Percentiles rank a stretch among this genome's conserved stretches.
These are phyloP conservation scores for Anhinga rufa DNA, from an alignment of 2,113 vertebrate genomes.

Conservation along the genomic window DNA sequence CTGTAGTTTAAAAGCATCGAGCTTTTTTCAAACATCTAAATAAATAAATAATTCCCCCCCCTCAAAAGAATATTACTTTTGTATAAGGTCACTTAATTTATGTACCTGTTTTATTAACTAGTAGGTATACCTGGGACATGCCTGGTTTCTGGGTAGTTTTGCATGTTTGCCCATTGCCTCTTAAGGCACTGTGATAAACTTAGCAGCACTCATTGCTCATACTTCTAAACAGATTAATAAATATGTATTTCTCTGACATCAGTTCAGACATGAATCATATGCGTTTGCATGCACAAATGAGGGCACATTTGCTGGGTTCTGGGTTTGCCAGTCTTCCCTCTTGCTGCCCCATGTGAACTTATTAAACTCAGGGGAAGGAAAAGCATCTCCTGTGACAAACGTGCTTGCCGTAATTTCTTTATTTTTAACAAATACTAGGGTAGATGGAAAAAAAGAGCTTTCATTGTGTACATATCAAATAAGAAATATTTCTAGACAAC, in stretches of 20 bases:
- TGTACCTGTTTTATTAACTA: background rate
- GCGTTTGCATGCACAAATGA: fast-evolving
- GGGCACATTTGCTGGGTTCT: background rate
- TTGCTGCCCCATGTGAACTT: background rate
- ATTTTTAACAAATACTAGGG: background rate
- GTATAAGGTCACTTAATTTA: fast-evolving
- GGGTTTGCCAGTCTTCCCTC: background rate
- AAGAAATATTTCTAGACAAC: background rate
- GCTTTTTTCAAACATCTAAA: background rate
- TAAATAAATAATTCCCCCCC: background rate
- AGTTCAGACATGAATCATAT: background rate
- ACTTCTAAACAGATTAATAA: background rate
- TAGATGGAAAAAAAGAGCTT: background rate
- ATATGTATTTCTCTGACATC: background rate
- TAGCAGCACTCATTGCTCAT: background rate
- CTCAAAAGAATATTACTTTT: background rate
- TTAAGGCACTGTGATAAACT: background rate
- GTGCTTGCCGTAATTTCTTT: background rate
- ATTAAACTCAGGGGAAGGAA: background rate
- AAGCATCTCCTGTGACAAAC: background rate
- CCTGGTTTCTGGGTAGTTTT: background rate
- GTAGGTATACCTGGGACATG: background rate
- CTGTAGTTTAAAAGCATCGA: background rate
- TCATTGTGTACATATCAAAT: background rate
- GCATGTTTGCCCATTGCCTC: background rate